Percentiles rank a stretch among this genome's conserved stretches.
Conservation (phyloP, 2,113 vertebrate species). For the Hippolais icterina region DNA sequence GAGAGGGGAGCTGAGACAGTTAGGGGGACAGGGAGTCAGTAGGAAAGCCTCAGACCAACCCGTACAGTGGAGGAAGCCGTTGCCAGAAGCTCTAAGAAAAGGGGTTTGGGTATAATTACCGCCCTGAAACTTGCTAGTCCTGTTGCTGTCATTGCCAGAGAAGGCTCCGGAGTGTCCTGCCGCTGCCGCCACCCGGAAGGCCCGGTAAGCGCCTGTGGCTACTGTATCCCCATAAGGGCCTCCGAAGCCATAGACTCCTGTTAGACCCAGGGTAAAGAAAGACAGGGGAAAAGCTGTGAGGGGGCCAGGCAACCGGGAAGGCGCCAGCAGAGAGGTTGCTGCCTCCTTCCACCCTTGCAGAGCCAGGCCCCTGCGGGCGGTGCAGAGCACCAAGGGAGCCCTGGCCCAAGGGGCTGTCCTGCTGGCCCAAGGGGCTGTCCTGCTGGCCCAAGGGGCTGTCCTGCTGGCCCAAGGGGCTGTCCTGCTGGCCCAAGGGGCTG, state of each 20-base stretch:
- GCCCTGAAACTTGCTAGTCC: constrained; percentile 85
- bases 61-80: constrained; percentile 32
- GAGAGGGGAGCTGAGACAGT: constrained; percentile 44
- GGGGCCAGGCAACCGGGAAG: constrained; percentile 2
- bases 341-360: background rate
- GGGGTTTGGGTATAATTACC: constrained; percentile 79
- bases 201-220: constrained; percentile 80
- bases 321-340: background rate
- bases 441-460: background rate
- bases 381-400: accelerated
- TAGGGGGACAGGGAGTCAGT: constrained; percentile 47
- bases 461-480: background rate
- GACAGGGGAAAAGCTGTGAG: constrained; percentile 73
- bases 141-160: constrained; percentile 80
- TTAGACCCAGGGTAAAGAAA: constrained; percentile 72
- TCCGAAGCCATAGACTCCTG: constrained; percentile 84
- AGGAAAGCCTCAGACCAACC: constrained; percentile 49
- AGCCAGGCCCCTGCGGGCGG: accelerated
- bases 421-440: background rate
- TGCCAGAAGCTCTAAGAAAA: constrained; percentile 65
- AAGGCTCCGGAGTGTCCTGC: constrained; percentile 82
- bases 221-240: constrained; percentile 83
- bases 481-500: background rate
- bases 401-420: background rate
- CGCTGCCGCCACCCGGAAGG: constrained; percentile 79